Base-by-base conservation (phyloP, 2,888 invertebrate species). In the Eristalinus aeneus region DNA sequence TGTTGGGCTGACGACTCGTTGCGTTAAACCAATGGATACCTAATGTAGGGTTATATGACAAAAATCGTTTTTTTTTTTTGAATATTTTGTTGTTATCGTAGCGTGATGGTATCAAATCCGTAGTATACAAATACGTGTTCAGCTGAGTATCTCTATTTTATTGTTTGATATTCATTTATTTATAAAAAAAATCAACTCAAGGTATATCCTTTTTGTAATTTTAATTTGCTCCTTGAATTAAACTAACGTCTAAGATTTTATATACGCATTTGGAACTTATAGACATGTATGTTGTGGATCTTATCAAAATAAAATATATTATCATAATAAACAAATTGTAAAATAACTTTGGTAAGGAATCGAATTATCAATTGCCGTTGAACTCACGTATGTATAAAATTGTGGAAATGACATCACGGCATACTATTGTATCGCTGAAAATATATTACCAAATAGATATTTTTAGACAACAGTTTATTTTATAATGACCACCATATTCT, bases 1-100 rank as follows among this genome's bases (percentile, higher is more conserved):
- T 90, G 90, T 91, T 90, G 90, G 90, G 90, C 89, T 90, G 88
- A 89, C 8, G 46, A 8, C 46, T 46, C 16, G 46, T 46, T 6
- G 89, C 89, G 79, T 89, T 88, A 78, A 56, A 84, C 82, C 87
- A 87, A 86, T 86, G 82, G 83, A 69, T 72, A 65, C 65, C 64
- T 69, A 34, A 78, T 54, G 58, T 16, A 64, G 61, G 60, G 39
- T 87, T 68, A 58, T 71, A 73, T 68, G 54, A 69, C 58, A 85
- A 67, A 64, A 75, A 75, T 31, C 39, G 34, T 80, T 84, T 76
- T 58, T 68, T 64, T 67, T 76, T 81, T 61, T 61, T 16, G 12
- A 67, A 67, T 81, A 68, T 76, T 73, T 72, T 84, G 34, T 76
- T 81, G 58, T 23, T 65, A 31, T 23, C 58, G 22, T 77, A 36